A percentile compares a stretch with the other conserved stretches of the same genome.
These are phyloP conservation scores for Cryptops parisi DNA, from an alignment of 2,888 invertebrate genomes.

Conservation along the genomic window DNA sequence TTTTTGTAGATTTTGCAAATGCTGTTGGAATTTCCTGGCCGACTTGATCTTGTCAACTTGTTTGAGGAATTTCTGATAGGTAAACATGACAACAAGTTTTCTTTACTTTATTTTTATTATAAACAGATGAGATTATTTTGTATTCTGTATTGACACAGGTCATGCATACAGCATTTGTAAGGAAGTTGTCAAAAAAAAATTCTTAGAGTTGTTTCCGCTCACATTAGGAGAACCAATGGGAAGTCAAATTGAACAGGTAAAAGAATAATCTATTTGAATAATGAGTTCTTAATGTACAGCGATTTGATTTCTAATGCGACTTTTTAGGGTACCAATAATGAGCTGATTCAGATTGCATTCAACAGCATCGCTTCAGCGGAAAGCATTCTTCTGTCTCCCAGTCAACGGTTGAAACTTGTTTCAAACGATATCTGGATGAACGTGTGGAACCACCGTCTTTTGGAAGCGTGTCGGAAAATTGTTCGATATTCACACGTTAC, in stretches of 20 bases:
- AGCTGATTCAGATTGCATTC: too few relatives aligned
- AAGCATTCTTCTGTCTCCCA: constrained; percentile 2
- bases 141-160: too few relatives aligned
- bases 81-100: too few relatives aligned
- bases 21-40: neutral
- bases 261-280: neutral
- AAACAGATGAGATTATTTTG: neutral
- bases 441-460: neutral
- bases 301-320: constrained; percentile 1
- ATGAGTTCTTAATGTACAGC: neutral
- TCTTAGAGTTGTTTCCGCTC: neutral
- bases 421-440: constrained; percentile 3
- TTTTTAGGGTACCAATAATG: too few relatives aligned
- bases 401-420: constrained; percentile 1
- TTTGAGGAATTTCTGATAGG: constrained; percentile 11
- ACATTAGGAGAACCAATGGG: neutral
- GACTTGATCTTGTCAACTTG: neutral
- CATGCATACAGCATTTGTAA: too few relatives aligned
- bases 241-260: constrained; percentile 1
- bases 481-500: neutral
- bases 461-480: neutral
- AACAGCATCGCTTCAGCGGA: neutral
- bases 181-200: neutral
- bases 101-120: neutral
- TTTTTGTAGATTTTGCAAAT: neutral